These are phyloP conservation scores for Ptychobarbus kaznakovi DNA, from an alignment of 2,797 vertebrate genomes.

Conservation along the genomic window DNA sequence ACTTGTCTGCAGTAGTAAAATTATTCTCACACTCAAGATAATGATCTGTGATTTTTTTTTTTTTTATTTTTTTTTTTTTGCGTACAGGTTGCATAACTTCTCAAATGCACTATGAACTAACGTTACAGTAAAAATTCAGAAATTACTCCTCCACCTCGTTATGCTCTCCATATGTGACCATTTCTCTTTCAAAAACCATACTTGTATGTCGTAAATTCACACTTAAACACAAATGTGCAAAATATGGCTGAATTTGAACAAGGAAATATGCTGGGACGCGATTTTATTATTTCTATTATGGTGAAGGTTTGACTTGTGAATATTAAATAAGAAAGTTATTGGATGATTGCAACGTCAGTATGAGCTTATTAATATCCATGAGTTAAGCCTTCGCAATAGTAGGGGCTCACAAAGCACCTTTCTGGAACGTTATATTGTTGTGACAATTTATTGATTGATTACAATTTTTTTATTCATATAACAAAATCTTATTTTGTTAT, in stretches of 20 bases:
- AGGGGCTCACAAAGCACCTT: neutral
- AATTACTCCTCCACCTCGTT: constrained; percentile 64
- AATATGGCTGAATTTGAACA: neutral
- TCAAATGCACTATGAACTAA: neutral
- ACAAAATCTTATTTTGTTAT: neutral
- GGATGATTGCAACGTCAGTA: neutral
- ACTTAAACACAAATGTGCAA: constrained; percentile 63
- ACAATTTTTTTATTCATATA: neutral
- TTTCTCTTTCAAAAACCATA: constrained; percentile 75
- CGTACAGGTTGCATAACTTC: neutral
- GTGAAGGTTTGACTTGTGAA: neutral
- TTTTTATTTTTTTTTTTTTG: too few relatives aligned
- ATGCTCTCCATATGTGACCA: constrained; percentile 70
- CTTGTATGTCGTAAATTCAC: constrained; percentile 22
- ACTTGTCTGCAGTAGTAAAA: neutral
- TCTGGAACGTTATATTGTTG: neutral
- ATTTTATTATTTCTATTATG: neutral
- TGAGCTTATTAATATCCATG: neutral
- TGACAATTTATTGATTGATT: neutral
- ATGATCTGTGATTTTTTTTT: too few relatives aligned
- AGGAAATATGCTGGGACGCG: neutral
- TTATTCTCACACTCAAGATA: too few relatives aligned
- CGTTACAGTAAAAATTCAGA: neutral
- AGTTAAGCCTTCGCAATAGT: neutral
- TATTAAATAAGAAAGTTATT: neutral